Base-by-base conservation (phyloP, 2,797 vertebrate genomes). In the Semaprochilodus insignis region DNA sequence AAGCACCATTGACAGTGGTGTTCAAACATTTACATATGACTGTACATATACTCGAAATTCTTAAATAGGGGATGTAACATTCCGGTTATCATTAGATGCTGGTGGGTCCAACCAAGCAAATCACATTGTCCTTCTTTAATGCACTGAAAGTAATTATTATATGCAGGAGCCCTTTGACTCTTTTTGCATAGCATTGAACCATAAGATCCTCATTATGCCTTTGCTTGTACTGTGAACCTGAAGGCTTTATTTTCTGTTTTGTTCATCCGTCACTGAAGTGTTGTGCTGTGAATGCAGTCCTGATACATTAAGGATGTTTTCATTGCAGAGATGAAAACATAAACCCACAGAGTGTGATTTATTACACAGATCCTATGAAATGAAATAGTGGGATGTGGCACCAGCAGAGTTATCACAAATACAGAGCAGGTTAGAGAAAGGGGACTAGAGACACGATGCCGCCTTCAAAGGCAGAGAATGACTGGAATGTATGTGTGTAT, bases 401-500 rank as follows among this genome's bases (percentile, higher is more conserved):
- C 1, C 27, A 55, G 25, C 76, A 4, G n/a, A 57, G 21, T 57
- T 5, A 57, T 48, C 23, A 70, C 34, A 36, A 74, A 74, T n/a
- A 74, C 72, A 54, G 70, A 59, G 72, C 55, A 83, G 71, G 71
- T 74, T 74, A 83, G 54, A 75, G 15, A 65, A 72, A 73, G 25
- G 52, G 44, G 40, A 23, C 57, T 83, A 73, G 31, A 78, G 81
- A 73, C 21, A 69, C 36, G 71, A 81, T 77, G 70, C 48, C 31
- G n/a, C 70, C 69, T 78, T 73, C 69, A 83, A 67, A 81, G 23
- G 60, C 40, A 72, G 67, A 74, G 69, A 78, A 83, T 80, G 77
- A 70, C 54, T 83, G 82, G 82, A 83, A 83, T 83, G 69, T 78
- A 70, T 74, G 57, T 44, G 66, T 77, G 55, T 76, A 72, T 81